Evolutionary conservation across 2,113 vertebrate species (phyloP), one percentile per base, ranked within the genome.

Genomic region (Prolemur simus): DNA sequence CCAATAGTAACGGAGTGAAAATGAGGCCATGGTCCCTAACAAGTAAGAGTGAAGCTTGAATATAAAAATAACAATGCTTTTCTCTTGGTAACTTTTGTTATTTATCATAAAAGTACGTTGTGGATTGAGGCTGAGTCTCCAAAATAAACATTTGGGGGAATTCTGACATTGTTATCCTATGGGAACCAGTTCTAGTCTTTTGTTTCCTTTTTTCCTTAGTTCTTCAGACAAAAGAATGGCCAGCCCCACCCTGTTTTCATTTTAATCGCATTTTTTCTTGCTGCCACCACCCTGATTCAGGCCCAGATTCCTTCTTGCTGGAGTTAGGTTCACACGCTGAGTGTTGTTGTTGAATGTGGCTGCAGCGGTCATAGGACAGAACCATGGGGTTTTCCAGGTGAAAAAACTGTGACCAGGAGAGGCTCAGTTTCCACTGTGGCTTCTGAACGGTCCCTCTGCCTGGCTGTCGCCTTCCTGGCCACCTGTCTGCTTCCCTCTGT

Each of bases 181-280:
- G 84, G 88, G 92, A 97, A 96, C 69, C 29, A 34, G 56, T 56
- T 87, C 95, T 74, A 68, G 77, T 58, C 42, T 94, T 88, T 84
- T 87, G 64, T 94, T 84, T 84, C 66, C 66, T 96, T 95, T 88
- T 88, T 77, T n/a, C 5, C 58, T 85, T 66, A 47, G 34, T 95
- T 97, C 95, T 96, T 74, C 92, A 94, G 87, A 96, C 92, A 87
- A 92, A 96, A 71, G 64, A 96, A 95, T 49, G 76, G 37, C 27
- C 23, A 54, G 80, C 84, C 52, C 90, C 94, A 49, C 97, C 95
- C 94, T 10, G 52, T 42, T 69, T 92, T 97, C 91, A 95, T 98
- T 94, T 96, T 74, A 89, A 92, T 84, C 95, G 87, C 94, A 81
- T 96, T 96, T 94, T 96, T 97, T 84, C 69, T 60, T 14, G 60